These are phyloP conservation scores for Prochilodus magdalenae DNA, from an alignment of 2,113 vertebrate species.

Conservation along the genomic window DNA sequence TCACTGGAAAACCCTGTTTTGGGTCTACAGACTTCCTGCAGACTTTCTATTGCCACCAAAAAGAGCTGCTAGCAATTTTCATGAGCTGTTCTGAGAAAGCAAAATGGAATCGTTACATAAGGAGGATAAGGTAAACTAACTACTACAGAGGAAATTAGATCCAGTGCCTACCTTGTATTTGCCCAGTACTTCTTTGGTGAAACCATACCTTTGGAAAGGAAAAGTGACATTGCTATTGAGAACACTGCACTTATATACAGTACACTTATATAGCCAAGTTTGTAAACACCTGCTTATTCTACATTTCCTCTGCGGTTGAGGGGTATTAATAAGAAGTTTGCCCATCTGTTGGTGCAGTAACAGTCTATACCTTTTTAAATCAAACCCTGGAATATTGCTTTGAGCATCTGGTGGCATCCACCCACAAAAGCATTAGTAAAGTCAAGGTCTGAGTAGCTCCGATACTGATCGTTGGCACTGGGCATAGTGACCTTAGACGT, in stretches of 20 bases:
- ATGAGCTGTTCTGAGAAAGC: constrained; percentile 8
- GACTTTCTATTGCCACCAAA: neutral
- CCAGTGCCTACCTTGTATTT: constrained; percentile 88
- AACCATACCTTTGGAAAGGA: constrained; percentile 85
- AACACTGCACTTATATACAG: neutral
- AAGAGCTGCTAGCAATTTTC: constrained; percentile 7
- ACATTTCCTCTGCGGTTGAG: neutral
- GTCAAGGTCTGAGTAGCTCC: neutral
- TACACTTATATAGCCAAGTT: neutral
- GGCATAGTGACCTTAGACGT: too few species aligned
- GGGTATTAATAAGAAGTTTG: neutral
- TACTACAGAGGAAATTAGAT: neutral
- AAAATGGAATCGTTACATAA: constrained; percentile 4
- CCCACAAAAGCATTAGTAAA: neutral
- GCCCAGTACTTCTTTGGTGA: constrained; percentile 91
- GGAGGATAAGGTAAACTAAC: constrained; percentile 11
- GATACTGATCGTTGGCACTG: too few species aligned
- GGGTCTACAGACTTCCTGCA: neutral
- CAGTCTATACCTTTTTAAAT: neutral
- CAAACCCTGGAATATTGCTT: neutral
- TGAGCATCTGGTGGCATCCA: neutral
- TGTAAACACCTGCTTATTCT: neutral
- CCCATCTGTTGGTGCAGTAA: neutral
- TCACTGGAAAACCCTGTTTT: neutral
- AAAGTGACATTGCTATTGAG: constrained; percentile 1